phyloP scores from a whole-genome alignment of 2,888 invertebrate genomes.

The Drosophila limbata region DNA sequence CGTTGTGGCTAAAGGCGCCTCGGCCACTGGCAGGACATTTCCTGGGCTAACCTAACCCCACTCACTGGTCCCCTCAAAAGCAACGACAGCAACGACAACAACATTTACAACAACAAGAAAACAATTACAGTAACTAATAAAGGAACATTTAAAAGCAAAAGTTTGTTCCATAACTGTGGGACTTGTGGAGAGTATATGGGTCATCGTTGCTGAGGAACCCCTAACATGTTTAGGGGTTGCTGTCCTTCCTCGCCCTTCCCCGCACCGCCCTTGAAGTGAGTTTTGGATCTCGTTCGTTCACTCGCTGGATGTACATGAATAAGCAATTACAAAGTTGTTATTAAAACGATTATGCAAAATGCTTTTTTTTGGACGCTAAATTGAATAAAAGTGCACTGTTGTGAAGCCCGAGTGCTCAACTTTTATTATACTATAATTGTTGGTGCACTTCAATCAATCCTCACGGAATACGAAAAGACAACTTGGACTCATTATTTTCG shows the following conservation, averaged over 20 bases:
- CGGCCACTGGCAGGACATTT: slow-evolving; percentile 61
- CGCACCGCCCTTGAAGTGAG: slow-evolving; percentile 2
- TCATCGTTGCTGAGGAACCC: slow-evolving; percentile 20
- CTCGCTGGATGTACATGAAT: slow-evolving; percentile 71
- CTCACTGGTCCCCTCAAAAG: slow-evolving; percentile 10
- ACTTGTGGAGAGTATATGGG: slow-evolving; percentile 9
- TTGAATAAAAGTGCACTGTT: slow-evolving; percentile 60
- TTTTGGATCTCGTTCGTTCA: slow-evolving; percentile 36
- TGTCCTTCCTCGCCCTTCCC: slow-evolving; percentile 6
- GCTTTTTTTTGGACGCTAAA: slow-evolving; percentile 51
- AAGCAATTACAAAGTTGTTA: slow-evolving; percentile 82
- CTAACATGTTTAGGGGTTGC: slow-evolving; percentile 13
- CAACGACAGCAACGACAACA: slow-evolving; percentile 31
- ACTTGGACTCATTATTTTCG: slow-evolving; percentile 13
- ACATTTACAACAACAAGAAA: slow-evolving; percentile 54
- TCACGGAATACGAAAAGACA: background rate
- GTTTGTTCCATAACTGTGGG: slow-evolving; percentile 63
- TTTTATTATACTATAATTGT: slow-evolving; percentile 15
- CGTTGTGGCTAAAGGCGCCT: slow-evolving; percentile 46
- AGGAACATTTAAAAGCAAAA: slow-evolving; percentile 82
- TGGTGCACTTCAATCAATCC: slow-evolving; percentile 39
- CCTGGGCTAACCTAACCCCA: slow-evolving; percentile 31
- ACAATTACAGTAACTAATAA: slow-evolving; percentile 82
- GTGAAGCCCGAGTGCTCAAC: slow-evolving; percentile 29
- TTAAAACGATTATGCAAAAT: slow-evolving; percentile 79